Evolutionary conservation across 1,140 invertebrate genomes (phyloP), one percentile per base, ranked within the genome.

Genomic region (Thaumatotibia leucotreta): DNA sequence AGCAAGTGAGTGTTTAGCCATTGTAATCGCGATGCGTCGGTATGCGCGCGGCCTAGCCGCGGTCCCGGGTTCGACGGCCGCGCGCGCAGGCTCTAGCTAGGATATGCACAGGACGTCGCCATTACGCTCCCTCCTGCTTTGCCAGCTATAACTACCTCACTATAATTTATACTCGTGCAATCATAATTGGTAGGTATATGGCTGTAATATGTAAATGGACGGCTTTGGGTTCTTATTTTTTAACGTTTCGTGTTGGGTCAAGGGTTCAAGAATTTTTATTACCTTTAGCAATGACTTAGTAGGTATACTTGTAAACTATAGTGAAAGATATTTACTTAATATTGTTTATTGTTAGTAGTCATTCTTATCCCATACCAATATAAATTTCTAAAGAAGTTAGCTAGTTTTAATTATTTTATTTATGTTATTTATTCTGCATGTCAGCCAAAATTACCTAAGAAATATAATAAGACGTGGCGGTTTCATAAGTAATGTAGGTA

Each of bases 81-180:
- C 70, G 72, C 66, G 65, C 69, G 65, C 68, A 74, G 62, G 54
- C 68, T 72, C 79, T 82, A 84, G 82, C 79, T 82, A 84, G 82
- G 80, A 86, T 77, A 79, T 68, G 75, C 79, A 75, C 82, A 87
- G 86, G 84, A 87, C 83, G 80, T 82, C 75, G 79, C 72, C 77
- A 79, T 80, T 79, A 77, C 62, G 68, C 58, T 61, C 54, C 69
- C 68, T 73, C 62, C 65, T 33, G 32, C 32, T 20, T 39, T 17
- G 17, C 8, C 39, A 20, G 5, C 39, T n/a, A n/a, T n/a, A n/a
- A n/a, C n/a, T n/a, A n/a, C n/a, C n/a, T 4, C 0, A 5, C 39
- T 9, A 61, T 35, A 33, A 72, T 64, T 70, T 68, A 58, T 29
- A 58, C 52, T 14, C 61, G 61, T 11, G n/a, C 52, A 58, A 58